Evolutionary conservation across 2,113 vertebrate species (phyloP), one percentile per base, ranked within the genome.

Genomic region (Eretmochelys imbricata): DNA sequence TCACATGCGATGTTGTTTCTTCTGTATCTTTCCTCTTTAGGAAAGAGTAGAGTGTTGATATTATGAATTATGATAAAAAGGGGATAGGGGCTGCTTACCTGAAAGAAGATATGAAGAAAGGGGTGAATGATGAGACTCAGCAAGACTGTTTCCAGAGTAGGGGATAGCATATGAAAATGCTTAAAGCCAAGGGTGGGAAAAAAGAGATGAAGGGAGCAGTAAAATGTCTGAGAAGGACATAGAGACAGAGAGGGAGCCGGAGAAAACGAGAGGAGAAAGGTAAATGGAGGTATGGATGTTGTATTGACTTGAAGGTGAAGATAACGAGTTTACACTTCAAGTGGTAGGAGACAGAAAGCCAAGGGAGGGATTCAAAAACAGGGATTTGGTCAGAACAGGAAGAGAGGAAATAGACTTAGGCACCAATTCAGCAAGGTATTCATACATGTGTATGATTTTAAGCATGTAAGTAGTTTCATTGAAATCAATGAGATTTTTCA

Each of bases 261-360:
- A 90, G 50, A 92, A 95, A 96, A 94, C 85, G n/a, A 53, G 29
- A 27, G 2, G 27, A 90, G 46, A 91, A 89, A 69, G 90, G 35
- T n/a, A 81, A 12, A 49, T 1, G 0, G 78, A 31, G 53, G 81
- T 53, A 76, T 46, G 91, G 91, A 90, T 59, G 57, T 91, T 91
- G 92, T 82, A 91, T 65, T 88, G 57, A 12, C 2, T 49, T 83
- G 8, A 0, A 1, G 38, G 53, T 49, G 49, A 24, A 17, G 22
- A 81, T 79, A 27, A 42, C 87, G 59, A 80, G 50, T 86, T 94
- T 93, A 90, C 92, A 85, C 51, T 69, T 22, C 80, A 25, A 31
- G 4, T 8, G 8, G 24, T 79, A 53, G 89, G 42, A 84, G 62
- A 78, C 9, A 81, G 16, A 51, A 35, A 93, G 27, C 7, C 87